Percentiles rank a stretch among this genome's conserved stretches.
These are phyloP conservation scores for Platygyra sinensis DNA, from an alignment of 64 coral and sea anemone species.

Conservation along the genomic window DNA sequence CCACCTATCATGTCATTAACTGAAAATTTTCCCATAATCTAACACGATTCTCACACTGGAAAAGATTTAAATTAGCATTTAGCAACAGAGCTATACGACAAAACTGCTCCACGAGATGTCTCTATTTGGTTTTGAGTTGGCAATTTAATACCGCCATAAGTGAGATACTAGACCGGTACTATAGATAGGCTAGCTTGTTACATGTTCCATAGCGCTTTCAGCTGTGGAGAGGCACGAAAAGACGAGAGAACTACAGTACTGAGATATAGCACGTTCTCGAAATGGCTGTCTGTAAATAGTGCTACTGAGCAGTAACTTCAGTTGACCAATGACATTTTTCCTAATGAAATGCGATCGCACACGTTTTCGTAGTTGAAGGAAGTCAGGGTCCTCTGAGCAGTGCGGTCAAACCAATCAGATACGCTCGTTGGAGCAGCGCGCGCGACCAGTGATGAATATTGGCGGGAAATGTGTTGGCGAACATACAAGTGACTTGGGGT, in stretches of 20 bases:
- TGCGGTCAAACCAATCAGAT: constrained; percentile 21
- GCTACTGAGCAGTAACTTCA: not conserved
- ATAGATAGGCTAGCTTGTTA: too few relatives aligned
- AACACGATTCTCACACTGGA: too few relatives aligned
- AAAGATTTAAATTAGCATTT: too few relatives aligned
- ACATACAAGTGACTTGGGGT: not conserved
- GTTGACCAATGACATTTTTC: not conserved
- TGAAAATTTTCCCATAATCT: too few relatives aligned
- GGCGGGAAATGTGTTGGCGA: constrained; percentile 19
- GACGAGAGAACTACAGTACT: not conserved
- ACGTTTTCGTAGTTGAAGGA: not conserved
- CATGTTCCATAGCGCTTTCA: too few relatives aligned
- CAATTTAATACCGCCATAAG: too few relatives aligned
- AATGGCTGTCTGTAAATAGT: not conserved
- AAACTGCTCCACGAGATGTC: too few relatives aligned
- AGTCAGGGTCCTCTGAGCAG: not conserved
- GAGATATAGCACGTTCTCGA: not conserved
- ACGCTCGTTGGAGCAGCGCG: not conserved
- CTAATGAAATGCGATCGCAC: not conserved
- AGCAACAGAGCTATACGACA: too few relatives aligned
- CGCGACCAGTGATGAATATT: not conserved
- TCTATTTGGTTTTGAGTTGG: too few relatives aligned
- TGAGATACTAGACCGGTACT: too few relatives aligned
- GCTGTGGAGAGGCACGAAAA: too few relatives aligned
- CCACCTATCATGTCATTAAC: too few relatives aligned